A percentile compares a stretch with the other conserved stretches of the same genome.
phyloP scores from a whole-genome alignment of 1,140 invertebrate genomes.

The Drosophila punjabiensis region DNA sequence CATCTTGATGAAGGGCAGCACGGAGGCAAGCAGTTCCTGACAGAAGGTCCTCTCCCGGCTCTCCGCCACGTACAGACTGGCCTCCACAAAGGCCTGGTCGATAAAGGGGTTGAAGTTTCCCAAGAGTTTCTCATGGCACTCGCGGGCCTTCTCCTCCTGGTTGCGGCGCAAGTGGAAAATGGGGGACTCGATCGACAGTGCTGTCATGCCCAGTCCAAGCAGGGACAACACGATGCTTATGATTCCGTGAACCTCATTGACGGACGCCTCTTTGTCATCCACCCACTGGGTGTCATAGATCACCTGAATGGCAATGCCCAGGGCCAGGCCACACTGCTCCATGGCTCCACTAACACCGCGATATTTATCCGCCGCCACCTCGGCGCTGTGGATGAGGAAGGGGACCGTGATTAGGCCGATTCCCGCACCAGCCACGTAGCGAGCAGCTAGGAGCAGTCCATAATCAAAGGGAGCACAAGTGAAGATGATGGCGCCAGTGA shows the following conservation, averaged over 20 bases:
- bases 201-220: conserved; percentile 1
- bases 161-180: conserved; percentile 44
- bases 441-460: conserved; percentile 52
- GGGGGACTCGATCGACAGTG: conserved; percentile 60
- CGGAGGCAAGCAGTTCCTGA: conserved; percentile 34
- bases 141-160: conserved; percentile 38
- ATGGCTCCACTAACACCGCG: conserved; percentile 51
- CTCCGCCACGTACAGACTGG: conserved; percentile 51
- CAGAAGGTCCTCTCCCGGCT: conserved; percentile 19
- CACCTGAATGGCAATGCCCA: conserved; percentile 68
- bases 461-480: conserved; percentile 57
- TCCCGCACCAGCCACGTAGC: conserved; percentile 66
- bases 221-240: conserved; percentile 21
- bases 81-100: conserved; percentile 27
- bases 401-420: conserved; percentile 63
- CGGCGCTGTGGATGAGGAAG: conserved; percentile 64
- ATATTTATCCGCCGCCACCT: conserved; percentile 44
- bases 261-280: conserved; percentile 5
- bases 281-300: conserved; percentile 64
- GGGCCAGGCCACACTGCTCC: conserved; percentile 61
- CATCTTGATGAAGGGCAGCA: conserved; percentile 58
- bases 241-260: conserved; percentile 30
- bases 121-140: conserved; percentile 42
- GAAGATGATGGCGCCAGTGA: conserved; percentile 64
- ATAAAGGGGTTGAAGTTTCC: conserved; percentile 6